Conservation (phyloP, 2,797 vertebrate genomes). For the Columba guinea region DNA sequence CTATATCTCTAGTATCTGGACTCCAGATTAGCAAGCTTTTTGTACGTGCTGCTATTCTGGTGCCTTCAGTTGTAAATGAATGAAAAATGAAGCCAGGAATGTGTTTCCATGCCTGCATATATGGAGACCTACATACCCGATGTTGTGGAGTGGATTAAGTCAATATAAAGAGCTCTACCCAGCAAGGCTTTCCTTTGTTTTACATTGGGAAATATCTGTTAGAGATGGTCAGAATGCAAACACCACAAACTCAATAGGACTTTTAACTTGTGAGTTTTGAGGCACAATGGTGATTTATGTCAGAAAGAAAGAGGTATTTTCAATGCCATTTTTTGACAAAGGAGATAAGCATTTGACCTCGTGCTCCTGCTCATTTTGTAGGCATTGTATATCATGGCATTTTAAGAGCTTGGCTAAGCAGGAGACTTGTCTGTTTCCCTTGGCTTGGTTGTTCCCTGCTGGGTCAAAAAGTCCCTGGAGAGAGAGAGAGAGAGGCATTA, state of each 20-base stretch:
- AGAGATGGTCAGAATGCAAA: neutral
- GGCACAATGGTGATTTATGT: neutral
- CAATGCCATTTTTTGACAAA: neutral
- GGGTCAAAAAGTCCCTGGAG: neutral
- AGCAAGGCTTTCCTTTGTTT: slow-evolving; percentile 1
- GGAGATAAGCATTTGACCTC: neutral
- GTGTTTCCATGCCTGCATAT: neutral
- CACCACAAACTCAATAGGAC: neutral
- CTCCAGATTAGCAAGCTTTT: neutral
- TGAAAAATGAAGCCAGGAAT: neutral
- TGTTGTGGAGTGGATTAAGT: neutral
- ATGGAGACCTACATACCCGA: neutral
- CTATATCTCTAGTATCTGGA: neutral
- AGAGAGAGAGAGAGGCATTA: neutral
- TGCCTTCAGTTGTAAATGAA: neutral
- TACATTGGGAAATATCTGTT: neutral
- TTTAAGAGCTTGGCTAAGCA: neutral
- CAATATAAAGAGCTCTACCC: neutral
- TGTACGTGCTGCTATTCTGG: neutral
- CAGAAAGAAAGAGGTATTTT: neutral
- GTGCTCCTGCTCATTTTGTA: neutral
- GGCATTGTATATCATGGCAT: neutral
- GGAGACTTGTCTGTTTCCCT: neutral
- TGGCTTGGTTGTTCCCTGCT: neutral
- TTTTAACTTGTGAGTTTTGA: neutral